Evolutionary conservation across 2,797 vertebrate species (phyloP).

Genomic region (Cyprinodon diabolis): DNA sequence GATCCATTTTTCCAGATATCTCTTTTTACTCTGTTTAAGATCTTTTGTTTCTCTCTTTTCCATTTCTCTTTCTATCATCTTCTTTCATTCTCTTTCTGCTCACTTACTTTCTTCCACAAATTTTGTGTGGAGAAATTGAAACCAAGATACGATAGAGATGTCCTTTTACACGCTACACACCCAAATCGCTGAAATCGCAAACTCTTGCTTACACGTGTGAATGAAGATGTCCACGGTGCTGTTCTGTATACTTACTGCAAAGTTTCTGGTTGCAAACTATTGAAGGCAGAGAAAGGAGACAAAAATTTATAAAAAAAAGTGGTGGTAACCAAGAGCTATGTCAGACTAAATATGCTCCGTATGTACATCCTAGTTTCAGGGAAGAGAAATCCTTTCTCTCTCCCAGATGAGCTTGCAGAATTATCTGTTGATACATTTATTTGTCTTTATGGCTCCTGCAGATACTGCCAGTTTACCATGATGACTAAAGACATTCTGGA

Average conservation of each 20-base stretch:
- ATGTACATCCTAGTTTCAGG: conserved; percentile 2
- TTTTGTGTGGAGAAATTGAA: conserved; percentile 47
- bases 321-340: background rate
- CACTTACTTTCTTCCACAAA: conserved; percentile 47
- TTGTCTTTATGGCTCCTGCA: conserved; percentile 28
- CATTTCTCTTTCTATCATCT: conserved; percentile 11
- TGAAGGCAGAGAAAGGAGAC: background rate
- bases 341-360: background rate
- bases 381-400: background rate
- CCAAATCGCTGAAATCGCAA: conserved; percentile 47
- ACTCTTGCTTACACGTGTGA: conserved; percentile 18
- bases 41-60: conserved; percentile 10
- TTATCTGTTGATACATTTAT: conserved; percentile 17
- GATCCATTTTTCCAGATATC: conserved; percentile 10
- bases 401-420: conserved; percentile 22
- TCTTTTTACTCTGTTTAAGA: background rate
- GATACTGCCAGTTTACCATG: conserved; percentile 37
- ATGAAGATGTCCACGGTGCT: conserved; percentile 26
- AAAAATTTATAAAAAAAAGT: background rate
- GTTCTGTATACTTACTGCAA: background rate
- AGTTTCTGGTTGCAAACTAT: conserved; percentile 7
- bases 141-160: conserved; percentile 62
- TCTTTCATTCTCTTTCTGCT: conserved; percentile 3
- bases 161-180: conserved; percentile 60
- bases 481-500: conserved; percentile 58